A percentile compares a stretch with the other conserved stretches of the same genome.
phyloP scores from a whole-genome alignment of 2,888 invertebrate genomes.

The Cylindroiulus punctatus region DNA sequence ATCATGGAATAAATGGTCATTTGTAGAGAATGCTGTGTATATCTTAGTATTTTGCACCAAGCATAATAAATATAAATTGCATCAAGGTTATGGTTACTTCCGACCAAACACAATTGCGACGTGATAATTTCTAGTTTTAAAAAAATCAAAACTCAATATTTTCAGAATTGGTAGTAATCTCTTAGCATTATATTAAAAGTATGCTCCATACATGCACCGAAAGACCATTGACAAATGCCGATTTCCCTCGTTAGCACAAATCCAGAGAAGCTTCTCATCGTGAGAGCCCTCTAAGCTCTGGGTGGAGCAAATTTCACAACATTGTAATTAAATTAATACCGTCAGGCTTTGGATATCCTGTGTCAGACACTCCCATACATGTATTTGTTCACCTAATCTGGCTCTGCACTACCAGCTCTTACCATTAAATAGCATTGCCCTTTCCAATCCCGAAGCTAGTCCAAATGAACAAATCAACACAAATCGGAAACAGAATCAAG shows the following conservation, averaged over 20 bases:
- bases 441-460: not conserved
- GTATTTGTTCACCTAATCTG: not conserved
- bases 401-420: not conserved
- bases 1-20: not conserved
- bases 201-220: too few species aligned
- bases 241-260: conserved; percentile 3
- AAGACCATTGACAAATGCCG: not conserved
- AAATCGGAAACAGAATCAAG: too few species aligned
- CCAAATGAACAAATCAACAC: not conserved
- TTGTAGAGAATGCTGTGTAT: not conserved
- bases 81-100: not conserved
- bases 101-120: not conserved
- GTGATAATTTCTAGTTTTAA: not conserved
- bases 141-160: not conserved
- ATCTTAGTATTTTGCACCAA: not conserved
- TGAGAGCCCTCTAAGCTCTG: not conserved
- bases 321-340: not conserved
- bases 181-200: not conserved
- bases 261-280: not conserved
- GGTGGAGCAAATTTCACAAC: not conserved
- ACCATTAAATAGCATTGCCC: not conserved
- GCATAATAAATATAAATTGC: not conserved
- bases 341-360: not conserved
- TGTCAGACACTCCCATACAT: not conserved
- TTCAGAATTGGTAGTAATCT: not conserved